Conservation (phyloP, 1,140 invertebrate species). For the Hycleus phaleratus region DNA sequence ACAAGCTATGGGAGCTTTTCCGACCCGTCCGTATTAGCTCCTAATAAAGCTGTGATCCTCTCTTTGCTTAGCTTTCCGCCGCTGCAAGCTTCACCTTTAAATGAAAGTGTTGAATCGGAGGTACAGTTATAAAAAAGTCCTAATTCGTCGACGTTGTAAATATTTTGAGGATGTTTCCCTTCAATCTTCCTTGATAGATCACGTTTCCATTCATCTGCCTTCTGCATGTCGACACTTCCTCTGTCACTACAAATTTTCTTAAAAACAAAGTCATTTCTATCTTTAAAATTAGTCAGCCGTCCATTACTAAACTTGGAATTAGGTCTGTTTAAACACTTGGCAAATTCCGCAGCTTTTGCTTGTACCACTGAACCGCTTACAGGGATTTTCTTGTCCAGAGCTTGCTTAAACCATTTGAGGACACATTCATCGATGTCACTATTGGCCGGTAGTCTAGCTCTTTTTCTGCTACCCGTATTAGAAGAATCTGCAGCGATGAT, state of each 20-base stretch:
- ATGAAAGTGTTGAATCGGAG: neutral
- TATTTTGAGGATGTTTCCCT: neutral
- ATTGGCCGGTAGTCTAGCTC: no score
- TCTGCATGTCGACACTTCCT: neutral
- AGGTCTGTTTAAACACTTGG: no score
- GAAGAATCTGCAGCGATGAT: no score
- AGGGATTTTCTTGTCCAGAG: no score
- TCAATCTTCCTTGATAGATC: neutral
- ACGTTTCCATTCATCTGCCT: neutral
- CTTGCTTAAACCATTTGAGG: no score
- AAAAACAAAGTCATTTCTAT: neutral
- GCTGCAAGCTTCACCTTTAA: neutral
- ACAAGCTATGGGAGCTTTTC: neutral
- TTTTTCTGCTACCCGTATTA: no score
- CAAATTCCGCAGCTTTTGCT: no score
- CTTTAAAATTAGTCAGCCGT: no score
- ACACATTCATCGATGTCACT: no score
- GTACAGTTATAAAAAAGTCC: neutral
- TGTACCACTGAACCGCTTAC: no score
- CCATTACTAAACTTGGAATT: no score
- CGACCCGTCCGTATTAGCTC: neutral
- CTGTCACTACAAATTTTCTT: neutral
- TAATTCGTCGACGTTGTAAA: neutral
- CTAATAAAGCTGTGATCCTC: neutral
- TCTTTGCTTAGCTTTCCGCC: conserved; percentile 4